Evolutionary conservation across 2,797 vertebrate species (phyloP).

Genomic region (Leptodactylus fallax): DNA sequence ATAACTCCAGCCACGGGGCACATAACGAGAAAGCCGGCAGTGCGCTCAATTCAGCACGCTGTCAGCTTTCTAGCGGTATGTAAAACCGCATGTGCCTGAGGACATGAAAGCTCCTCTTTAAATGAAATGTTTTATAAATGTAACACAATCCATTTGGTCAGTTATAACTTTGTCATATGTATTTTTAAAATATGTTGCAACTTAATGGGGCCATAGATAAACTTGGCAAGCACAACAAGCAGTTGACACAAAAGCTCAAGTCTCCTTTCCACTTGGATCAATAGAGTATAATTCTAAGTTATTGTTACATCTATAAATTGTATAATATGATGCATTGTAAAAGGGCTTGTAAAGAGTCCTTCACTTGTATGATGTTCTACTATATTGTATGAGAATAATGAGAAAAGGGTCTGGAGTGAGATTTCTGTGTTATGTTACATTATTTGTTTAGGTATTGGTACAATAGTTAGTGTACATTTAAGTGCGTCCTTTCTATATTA

Average conservation of each 20-base stretch:
- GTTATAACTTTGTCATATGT: background rate
- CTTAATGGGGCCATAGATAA: background rate
- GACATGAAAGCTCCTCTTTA: no score
- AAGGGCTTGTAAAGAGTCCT: background rate
- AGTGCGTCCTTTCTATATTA: no score
- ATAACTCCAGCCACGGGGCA: no score
- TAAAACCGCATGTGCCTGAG: no score
- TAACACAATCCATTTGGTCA: background rate
- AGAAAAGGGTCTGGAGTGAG: no score
- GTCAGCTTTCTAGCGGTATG: no score
- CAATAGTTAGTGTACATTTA: no score
- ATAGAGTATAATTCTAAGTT: background rate
- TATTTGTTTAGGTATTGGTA: no score
- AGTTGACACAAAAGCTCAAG: background rate
- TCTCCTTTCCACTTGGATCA: background rate
- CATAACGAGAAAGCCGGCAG: no score
- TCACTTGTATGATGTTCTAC: background rate
- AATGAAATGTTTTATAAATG: background rate
- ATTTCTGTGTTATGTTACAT: no score
- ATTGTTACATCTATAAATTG: background rate
- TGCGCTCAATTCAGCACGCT: no score
- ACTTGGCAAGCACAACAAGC: background rate
- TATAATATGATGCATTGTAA: background rate
- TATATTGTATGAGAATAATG: background rate
- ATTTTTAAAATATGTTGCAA: background rate